phyloP scores from a whole-genome alignment of 2,113 vertebrate species.

The Megaceryle maxima region DNA sequence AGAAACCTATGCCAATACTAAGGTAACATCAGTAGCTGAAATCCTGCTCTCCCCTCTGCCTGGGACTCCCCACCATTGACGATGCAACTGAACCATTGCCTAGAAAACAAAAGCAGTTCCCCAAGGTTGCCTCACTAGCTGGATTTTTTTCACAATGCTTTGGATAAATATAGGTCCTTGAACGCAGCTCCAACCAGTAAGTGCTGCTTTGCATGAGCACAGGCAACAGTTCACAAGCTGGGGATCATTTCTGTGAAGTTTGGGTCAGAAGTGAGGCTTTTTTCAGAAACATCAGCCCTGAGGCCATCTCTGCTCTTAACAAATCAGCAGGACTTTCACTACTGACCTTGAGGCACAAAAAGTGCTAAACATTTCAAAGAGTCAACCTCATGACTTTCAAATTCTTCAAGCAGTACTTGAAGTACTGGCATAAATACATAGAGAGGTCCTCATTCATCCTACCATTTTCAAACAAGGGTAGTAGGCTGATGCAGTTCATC shows the following conservation, averaged over 20 bases:
- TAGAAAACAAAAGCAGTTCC: not conserved
- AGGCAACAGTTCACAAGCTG: not conserved
- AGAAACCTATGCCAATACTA: not conserved
- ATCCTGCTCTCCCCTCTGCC: not conserved
- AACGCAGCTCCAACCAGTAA: not conserved
- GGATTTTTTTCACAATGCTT: not conserved
- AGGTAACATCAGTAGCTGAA: not conserved
- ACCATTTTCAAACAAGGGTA: not conserved
- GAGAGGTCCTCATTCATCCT: not conserved
- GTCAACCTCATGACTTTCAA: not conserved
- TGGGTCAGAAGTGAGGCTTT: not conserved
- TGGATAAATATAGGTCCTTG: conserved; percentile 1
- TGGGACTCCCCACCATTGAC: not conserved
- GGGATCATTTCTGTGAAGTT: not conserved
- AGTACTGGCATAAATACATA: not conserved
- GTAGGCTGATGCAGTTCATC: not conserved
- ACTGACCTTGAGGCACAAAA: not conserved
- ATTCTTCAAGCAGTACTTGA: not conserved
- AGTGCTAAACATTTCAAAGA: not conserved
- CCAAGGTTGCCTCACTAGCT: not conserved
- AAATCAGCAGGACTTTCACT: conserved; percentile 1
- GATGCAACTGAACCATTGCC: not conserved
- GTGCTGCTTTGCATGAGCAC: not conserved
- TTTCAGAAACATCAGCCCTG: not conserved
- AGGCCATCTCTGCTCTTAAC: not conserved